Percentiles rank a stretch among this genome's conserved stretches.
Evolutionary conservation across 2,888 invertebrate species (phyloP).

Genomic region (Lamellibrachia columna): DNA sequence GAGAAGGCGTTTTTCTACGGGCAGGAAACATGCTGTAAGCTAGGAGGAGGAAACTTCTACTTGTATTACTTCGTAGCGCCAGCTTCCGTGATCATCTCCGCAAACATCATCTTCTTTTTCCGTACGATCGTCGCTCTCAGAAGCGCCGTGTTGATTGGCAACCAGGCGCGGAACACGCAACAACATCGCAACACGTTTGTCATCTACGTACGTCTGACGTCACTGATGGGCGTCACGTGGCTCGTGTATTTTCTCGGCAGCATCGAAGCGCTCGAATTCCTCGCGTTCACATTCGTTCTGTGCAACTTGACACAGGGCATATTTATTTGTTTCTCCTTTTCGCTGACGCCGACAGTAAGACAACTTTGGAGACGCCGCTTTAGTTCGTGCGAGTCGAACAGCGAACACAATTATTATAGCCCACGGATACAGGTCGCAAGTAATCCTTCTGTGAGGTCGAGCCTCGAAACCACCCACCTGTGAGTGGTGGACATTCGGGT

Average conservation of each 20-base stretch:
- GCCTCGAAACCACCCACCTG: not conserved
- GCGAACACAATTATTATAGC: not conserved
- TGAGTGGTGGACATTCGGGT: not conserved
- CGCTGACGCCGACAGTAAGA: not conserved
- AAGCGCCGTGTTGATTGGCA: not conserved
- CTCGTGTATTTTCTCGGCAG: conserved; percentile 16
- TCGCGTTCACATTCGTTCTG: not conserved
- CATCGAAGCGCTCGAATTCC: not conserved
- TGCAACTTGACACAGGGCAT: conserved; percentile 19
- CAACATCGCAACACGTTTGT: not conserved
- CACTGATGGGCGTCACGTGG: conserved; percentile 26
- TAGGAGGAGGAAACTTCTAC: not conserved
- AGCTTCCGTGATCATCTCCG: not conserved
- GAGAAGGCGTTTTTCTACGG: conserved; percentile 1
- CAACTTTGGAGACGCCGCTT: not conserved
- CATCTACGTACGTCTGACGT: conserved; percentile 9
- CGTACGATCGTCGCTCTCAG: conserved; percentile 8
- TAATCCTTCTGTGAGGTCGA: too few relatives aligned
- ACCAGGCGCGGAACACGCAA: not conserved
- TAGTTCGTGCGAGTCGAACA: not conserved
- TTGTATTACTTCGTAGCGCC: conserved; percentile 10
- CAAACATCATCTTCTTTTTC: not conserved
- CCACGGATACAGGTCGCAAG: not conserved
- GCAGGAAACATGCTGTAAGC: not conserved
- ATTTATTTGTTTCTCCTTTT: not conserved